Percentiles rank a stretch among this genome's conserved stretches.
Evolutionary conservation across 2,113 vertebrate species (phyloP).

Genomic region (Megaceryle torquata): DNA sequence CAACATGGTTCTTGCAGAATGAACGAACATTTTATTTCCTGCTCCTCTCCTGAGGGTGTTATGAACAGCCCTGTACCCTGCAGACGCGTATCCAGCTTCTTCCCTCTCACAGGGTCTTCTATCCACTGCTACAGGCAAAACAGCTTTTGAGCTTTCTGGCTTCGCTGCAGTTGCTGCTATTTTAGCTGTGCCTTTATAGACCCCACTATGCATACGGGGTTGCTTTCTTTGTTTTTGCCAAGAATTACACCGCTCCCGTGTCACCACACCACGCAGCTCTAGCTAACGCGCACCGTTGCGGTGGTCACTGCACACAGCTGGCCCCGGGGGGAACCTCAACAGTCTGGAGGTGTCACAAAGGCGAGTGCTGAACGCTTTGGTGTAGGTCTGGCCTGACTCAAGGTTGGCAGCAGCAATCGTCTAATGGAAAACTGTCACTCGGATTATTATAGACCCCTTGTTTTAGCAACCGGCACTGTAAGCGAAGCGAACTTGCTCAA

Average conservation of each 20-base stretch:
- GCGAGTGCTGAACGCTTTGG: accelerated
- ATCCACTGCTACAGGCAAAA: accelerated
- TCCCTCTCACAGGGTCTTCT: accelerated
- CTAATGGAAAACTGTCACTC: not conserved
- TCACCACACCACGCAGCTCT: not conserved
- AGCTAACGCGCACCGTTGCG: accelerated
- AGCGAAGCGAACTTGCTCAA: not conserved
- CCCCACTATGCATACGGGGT: accelerated
- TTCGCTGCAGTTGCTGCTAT: not conserved
- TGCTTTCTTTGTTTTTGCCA: not conserved
- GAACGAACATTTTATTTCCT: not conserved
- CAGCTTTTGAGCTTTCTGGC: no score
- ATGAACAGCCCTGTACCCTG: not conserved
- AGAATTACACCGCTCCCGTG: not conserved
- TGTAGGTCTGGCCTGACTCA: accelerated
- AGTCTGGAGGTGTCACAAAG: not conserved
- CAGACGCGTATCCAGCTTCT: accelerated
- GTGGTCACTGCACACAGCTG: accelerated
- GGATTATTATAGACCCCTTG: not conserved
- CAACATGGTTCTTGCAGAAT: not conserved
- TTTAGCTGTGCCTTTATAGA: accelerated
- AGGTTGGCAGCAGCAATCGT: accelerated
- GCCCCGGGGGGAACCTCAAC: accelerated
- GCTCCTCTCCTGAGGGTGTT: not conserved
- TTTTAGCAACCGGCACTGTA: not conserved